phyloP scores from a whole-genome alignment of 2,113 vertebrate species.

The Lipophrys pholis region DNA sequence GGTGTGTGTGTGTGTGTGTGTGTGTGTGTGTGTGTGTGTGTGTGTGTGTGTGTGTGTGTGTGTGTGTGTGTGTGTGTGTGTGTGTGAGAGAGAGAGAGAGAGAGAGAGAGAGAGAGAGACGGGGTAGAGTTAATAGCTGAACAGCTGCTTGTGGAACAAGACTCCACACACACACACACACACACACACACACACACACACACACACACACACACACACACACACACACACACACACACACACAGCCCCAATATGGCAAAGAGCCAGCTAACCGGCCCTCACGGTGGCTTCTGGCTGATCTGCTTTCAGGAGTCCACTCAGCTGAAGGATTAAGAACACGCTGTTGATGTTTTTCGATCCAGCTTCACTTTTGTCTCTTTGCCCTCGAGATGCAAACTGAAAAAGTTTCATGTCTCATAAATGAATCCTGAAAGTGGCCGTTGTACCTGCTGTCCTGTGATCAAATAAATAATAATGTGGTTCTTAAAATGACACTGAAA shows the following conservation, averaged over 20 bases:
- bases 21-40: constrained; percentile 22
- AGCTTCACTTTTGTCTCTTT: constrained; percentile 17
- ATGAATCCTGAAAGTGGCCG: background rate
- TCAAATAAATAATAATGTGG: no score
- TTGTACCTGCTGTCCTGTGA: no score
- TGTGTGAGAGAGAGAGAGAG: background rate
- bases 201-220: constrained; percentile 10
- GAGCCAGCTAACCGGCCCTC: constrained; percentile 74
- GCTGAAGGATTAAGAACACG: constrained; percentile 68
- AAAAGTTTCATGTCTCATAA: background rate
- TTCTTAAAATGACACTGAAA: no score
- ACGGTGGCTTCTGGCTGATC: constrained; percentile 73
- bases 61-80: constrained; percentile 20
- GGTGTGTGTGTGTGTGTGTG: background rate
- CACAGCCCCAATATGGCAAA: constrained; percentile 71
- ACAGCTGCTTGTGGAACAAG: constrained; percentile 82
- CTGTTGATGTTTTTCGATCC: constrained; percentile 49
- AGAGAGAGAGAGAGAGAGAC: background rate
- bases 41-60: constrained; percentile 15
- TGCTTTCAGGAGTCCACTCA: constrained; percentile 67
- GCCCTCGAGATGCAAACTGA: background rate
- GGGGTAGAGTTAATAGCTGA: constrained; percentile 44
- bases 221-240: constrained; percentile 25
- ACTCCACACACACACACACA: constrained; percentile 40
- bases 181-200: background rate